Evolutionary conservation across 2,888 invertebrate species (phyloP).

Genomic region (Strigamia maritima): DNA sequence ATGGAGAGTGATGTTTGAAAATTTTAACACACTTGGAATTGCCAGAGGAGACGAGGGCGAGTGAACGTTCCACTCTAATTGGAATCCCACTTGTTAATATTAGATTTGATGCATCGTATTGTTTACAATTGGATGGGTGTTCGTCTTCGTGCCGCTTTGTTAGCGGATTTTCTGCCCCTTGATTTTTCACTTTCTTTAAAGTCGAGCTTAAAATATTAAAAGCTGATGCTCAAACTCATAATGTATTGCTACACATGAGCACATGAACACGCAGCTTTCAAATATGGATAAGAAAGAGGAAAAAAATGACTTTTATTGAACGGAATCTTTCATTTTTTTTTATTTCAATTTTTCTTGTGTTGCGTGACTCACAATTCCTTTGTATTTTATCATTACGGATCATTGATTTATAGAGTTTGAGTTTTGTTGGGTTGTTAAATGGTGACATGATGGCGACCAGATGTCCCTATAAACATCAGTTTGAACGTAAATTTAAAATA

Average conservation of each 20-base stretch:
- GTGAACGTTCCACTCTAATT: slow-evolving; percentile 17
- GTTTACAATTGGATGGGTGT: slow-evolving; percentile 10
- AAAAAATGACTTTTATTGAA: not conserved
- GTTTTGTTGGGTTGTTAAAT: not conserved
- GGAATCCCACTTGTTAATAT: slow-evolving; percentile 27
- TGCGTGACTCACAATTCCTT: not conserved
- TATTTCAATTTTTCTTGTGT: not conserved
- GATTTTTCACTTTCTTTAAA: slow-evolving; percentile 9
- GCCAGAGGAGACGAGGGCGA: slow-evolving; percentile 13
- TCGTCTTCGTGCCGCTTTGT: slow-evolving; percentile 18
- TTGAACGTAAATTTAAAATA: not conserved
- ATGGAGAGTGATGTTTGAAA: slow-evolving; percentile 1
- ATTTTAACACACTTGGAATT: slow-evolving; percentile 22
- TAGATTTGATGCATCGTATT: slow-evolving; percentile 25
- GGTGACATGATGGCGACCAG: not conserved
- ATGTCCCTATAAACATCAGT: not conserved
- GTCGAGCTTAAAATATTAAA: slow-evolving; percentile 16
- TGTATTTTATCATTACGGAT: not conserved
- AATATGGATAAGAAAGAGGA: not conserved
- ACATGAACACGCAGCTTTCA: not conserved
- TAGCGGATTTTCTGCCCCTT: not conserved
- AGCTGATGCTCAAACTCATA: not conserved
- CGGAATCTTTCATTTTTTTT: not conserved
- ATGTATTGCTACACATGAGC: slow-evolving; percentile 9
- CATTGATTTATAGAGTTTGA: not conserved